Evolutionary conservation across 2,888 invertebrate species (phyloP).

Genomic region (Petrolisthes manimaculis): DNA sequence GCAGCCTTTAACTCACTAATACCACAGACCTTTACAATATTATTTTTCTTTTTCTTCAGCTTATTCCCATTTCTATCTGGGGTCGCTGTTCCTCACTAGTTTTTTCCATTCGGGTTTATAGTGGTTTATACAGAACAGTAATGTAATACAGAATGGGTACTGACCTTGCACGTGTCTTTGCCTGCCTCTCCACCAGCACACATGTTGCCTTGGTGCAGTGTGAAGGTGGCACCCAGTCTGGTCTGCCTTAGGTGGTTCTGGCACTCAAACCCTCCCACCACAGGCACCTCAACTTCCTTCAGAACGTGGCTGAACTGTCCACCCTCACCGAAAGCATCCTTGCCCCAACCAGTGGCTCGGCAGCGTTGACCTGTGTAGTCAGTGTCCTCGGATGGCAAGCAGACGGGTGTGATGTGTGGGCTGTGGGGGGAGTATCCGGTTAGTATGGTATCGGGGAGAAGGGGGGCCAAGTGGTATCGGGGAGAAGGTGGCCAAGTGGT

Average conservation of each 20-base stretch:
- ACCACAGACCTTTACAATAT: too few species aligned
- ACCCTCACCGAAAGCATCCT: constrained; percentile 81
- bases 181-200: constrained; percentile 57
- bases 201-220: constrained; percentile 47
- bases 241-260: constrained; percentile 32
- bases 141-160: background rate
- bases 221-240: constrained; percentile 37
- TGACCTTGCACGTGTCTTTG: constrained; percentile 56
- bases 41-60: background rate
- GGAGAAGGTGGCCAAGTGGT: background rate
- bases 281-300: constrained; percentile 56
- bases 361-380: constrained; percentile 86
- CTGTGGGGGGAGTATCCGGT: constrained; percentile 71
- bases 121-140: too few species aligned
- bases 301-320: constrained; percentile 54
- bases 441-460: background rate
- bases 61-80: too few species aligned
- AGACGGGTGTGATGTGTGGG: constrained; percentile 91
- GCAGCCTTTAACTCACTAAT: too few species aligned
- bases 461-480: too few species aligned
- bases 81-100: background rate
- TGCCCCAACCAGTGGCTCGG: constrained; percentile 99
- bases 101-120: too few species aligned
- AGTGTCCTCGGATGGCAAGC: constrained; percentile 85
- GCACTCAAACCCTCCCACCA: constrained; percentile 29